These are phyloP conservation scores for Oophaga sylvatica DNA, from an alignment of 2,797 vertebrate genomes.

Conservation along the genomic window DNA sequence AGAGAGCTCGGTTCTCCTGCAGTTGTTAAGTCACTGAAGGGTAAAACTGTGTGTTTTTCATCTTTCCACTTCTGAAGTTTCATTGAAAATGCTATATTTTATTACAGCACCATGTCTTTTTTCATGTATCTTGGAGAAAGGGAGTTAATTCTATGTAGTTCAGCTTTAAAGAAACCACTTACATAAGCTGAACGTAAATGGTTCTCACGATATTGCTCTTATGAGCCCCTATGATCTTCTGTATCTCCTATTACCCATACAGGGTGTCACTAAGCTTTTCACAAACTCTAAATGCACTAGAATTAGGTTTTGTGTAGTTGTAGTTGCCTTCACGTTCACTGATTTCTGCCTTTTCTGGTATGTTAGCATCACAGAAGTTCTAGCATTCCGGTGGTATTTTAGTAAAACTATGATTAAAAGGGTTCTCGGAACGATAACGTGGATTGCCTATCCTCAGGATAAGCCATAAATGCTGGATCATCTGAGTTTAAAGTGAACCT, in stretches of 20 bases:
- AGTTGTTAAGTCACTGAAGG: constrained; percentile 54
- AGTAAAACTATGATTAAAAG: no score
- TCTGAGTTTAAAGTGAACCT: no score
- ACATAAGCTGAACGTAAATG: not conserved
- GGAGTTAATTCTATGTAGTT: constrained; percentile 20
- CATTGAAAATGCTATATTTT: constrained; percentile 41
- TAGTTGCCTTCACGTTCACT: no score
- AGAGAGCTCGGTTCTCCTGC: constrained; percentile 37
- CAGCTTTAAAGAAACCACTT: constrained; percentile 25
- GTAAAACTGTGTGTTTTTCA: constrained; percentile 54
- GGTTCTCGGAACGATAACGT: no score
- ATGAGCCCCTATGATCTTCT: not conserved
- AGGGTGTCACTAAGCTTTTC: no score
- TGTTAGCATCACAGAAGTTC: no score
- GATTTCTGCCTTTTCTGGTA: no score
- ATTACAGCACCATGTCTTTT: constrained; percentile 9
- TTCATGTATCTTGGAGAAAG: not conserved
- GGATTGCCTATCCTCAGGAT: no score
- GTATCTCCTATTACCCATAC: not conserved
- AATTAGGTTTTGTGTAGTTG: no score
- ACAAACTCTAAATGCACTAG: no score
- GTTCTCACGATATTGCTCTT: not conserved
- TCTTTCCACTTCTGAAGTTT: constrained; percentile 40
- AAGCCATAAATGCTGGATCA: no score
- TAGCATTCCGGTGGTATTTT: no score